phyloP scores from a whole-genome alignment of 2,797 vertebrate species.

The Emydoidea blandingii region DNA sequence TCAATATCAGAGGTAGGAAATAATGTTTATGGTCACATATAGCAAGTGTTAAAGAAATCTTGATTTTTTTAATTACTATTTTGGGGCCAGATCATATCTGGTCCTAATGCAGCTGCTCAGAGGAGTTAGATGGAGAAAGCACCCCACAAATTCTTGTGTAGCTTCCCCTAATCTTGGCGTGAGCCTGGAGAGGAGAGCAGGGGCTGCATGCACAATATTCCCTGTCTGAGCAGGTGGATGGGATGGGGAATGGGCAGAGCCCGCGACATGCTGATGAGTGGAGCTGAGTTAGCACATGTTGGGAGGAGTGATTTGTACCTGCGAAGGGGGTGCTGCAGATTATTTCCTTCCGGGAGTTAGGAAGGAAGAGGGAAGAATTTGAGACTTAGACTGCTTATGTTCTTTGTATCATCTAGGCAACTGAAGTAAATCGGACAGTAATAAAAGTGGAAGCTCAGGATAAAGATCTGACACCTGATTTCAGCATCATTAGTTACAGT shows the following conservation, averaged over 20 bases:
- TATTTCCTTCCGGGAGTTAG: background rate
- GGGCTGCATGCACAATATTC: background rate
- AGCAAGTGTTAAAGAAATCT: background rate
- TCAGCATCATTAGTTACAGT: constrained; percentile 76
- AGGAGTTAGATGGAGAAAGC: background rate
- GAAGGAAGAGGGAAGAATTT: background rate
- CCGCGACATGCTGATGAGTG: too few species aligned
- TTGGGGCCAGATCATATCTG: background rate
- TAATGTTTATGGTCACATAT: background rate
- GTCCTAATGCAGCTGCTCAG: background rate
- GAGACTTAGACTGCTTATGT: background rate
- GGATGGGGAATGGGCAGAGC: background rate
- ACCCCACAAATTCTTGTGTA: accelerated
- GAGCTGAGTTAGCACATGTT: too few species aligned
- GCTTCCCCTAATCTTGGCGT: accelerated
- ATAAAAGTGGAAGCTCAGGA: constrained; percentile 80
- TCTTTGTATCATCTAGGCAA: constrained; percentile 66
- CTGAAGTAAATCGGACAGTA: constrained; percentile 20
- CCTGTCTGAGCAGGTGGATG: background rate
- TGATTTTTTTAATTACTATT: background rate
- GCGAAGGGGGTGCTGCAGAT: background rate
- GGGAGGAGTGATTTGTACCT: background rate
- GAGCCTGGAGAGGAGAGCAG: background rate
- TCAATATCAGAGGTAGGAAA: constrained; percentile 80
- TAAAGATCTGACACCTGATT: constrained; percentile 53